Percentiles rank a stretch among this genome's conserved stretches.
phyloP scores from a whole-genome alignment of 2,113 vertebrate species.

The Anas platyrhynchos region DNA sequence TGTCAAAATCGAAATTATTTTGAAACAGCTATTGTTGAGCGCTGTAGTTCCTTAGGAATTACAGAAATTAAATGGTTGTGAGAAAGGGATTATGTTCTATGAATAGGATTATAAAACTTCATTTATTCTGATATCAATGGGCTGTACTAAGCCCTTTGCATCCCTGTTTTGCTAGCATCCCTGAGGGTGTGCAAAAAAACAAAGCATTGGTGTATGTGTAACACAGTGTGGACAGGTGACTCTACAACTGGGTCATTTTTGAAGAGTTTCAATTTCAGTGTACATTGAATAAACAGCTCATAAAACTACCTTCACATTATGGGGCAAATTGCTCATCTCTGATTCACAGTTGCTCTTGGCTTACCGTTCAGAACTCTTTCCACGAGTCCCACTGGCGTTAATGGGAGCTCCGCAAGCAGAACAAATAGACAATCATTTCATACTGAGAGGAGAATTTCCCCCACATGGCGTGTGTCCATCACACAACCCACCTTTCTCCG shows the following conservation, averaged over 20 bases:
- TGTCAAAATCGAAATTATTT: not conserved
- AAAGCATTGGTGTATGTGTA: not conserved
- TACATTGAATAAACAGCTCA: constrained; percentile 13
- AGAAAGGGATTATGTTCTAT: not conserved
- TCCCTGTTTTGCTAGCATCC: not conserved
- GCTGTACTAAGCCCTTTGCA: not conserved
- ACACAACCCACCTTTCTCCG: not conserved
- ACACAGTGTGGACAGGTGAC: not conserved
- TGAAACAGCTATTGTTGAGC: not conserved
- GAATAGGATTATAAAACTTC: not conserved
- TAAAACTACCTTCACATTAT: constrained; percentile 20
- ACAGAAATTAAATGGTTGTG: not conserved
- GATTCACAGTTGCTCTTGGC: constrained; percentile 35
- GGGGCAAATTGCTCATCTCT: constrained; percentile 62
- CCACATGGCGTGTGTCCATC: constrained; percentile 3
- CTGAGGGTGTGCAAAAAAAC: not conserved
- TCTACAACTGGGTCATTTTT: not conserved
- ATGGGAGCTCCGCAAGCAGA: constrained; percentile 56
- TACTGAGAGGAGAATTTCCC: constrained; percentile 57
- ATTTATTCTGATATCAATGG: not conserved
- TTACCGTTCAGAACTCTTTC: not conserved
- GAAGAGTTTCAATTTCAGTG: not conserved
- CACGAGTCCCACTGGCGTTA: not conserved
- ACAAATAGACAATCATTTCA: constrained; percentile 63
- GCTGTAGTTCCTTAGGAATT: not conserved